Conservation (phyloP, 1,140 invertebrate genomes). For the Scaptomyza pallida region DNA sequence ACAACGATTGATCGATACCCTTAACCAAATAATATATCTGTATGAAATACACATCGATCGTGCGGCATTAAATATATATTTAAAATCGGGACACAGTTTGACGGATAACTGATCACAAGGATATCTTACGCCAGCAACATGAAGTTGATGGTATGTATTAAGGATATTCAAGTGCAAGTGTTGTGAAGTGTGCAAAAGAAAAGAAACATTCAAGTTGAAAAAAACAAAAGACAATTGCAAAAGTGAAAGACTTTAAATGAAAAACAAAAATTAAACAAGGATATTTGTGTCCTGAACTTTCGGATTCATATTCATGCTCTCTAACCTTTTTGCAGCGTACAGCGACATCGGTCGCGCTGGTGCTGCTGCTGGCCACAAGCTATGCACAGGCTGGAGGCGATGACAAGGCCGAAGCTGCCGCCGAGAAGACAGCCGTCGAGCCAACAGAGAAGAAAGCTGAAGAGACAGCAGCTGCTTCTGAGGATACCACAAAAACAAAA, state of each 20-base stretch:
- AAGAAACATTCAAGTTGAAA: slow-evolving; percentile 23
- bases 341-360: slow-evolving; percentile 85
- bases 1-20: slow-evolving; percentile 1
- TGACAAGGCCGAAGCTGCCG: slow-evolving; percentile 84
- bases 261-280: not conserved
- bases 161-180: slow-evolving; percentile 37
- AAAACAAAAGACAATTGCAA: not conserved
- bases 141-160: slow-evolving; percentile 76
- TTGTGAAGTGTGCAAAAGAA: slow-evolving; percentile 32
- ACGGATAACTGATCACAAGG: slow-evolving; percentile 43
- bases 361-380: slow-evolving; percentile 84
- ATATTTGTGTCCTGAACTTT: too few species aligned
- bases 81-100: slow-evolving; percentile 25
- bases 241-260: not conserved
- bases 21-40: slow-evolving; percentile 26
- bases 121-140: slow-evolving; percentile 66
- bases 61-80: slow-evolving; percentile 20
- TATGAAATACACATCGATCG: slow-evolving; percentile 24
- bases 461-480: slow-evolving; percentile 76
- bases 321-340: slow-evolving; percentile 72
- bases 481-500: slow-evolving; percentile 88
- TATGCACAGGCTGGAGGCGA: slow-evolving; percentile 80
- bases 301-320: not conserved
- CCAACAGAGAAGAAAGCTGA: slow-evolving; percentile 81
- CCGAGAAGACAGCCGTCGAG: slow-evolving; percentile 84